Percentiles rank a stretch among this genome's conserved stretches.
Conservation (phyloP, 2,113 vertebrate genomes). For the Alethe castanea region DNA sequence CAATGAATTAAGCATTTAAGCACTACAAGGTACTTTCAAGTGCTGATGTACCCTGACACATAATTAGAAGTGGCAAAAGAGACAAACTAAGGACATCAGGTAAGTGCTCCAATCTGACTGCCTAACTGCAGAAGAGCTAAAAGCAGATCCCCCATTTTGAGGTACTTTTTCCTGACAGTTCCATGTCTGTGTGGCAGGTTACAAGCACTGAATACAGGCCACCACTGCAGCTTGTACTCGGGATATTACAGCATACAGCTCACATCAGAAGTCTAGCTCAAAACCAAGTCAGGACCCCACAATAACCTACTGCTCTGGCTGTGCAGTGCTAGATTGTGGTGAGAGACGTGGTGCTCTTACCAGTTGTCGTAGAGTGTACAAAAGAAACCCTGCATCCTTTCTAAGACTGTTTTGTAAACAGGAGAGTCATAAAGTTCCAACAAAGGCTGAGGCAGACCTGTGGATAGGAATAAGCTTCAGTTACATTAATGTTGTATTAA, state of each 20-base stretch:
- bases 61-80: not conserved
- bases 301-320: not conserved
- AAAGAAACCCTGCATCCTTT: constrained; percentile 96
- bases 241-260: not conserved
- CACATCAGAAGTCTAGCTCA: not conserved
- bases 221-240: not conserved
- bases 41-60: not conserved
- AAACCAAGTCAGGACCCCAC: not conserved
- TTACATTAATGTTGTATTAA: not conserved
- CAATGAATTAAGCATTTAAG: not conserved
- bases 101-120: not conserved
- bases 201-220: not conserved
- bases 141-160: not conserved
- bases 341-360: constrained; percentile 68
- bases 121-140: not conserved
- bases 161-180: not conserved
- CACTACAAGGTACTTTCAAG: not conserved
- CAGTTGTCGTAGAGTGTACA: constrained; percentile 90
- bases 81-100: not conserved
- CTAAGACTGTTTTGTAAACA: constrained; percentile 82
- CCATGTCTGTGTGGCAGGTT: not conserved
- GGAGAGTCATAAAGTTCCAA: constrained; percentile 86
- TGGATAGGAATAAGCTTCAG: not conserved
- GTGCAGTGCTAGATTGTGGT: fast-evolving
- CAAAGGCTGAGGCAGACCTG: constrained; percentile 85